These are phyloP conservation scores for Ascidia mentula DNA, from an alignment of 23 tunicate species.

Conservation along the genomic window DNA sequence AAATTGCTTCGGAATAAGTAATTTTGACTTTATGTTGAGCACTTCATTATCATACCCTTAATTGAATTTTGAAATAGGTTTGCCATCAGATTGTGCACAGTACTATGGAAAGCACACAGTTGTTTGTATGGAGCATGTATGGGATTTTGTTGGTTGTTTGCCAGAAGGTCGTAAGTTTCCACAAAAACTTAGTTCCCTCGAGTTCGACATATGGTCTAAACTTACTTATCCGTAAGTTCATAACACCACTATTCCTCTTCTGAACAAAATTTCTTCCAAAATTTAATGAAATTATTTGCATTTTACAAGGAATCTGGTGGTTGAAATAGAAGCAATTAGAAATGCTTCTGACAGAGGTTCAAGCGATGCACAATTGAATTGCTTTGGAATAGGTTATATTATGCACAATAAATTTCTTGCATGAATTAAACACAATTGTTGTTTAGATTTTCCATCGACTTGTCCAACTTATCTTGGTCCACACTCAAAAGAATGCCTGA, in stretches of 20 bases:
- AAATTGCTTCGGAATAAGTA: too few relatives aligned
- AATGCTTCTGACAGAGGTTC: conserved; percentile 15
- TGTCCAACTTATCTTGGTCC: conserved; percentile 26
- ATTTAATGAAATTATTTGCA: too few relatives aligned
- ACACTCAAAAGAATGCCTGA: conserved; percentile 16
- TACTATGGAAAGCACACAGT: background rate
- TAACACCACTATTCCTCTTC: too few relatives aligned
- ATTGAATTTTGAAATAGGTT: too few relatives aligned
- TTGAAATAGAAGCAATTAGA: background rate
- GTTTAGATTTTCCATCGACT: conserved; percentile 11
- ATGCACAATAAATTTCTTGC: too few relatives aligned
- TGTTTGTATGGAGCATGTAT: background rate
- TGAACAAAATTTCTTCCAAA: too few relatives aligned
- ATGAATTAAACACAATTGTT: too few relatives aligned
- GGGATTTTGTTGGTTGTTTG: background rate
- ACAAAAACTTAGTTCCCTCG: background rate
- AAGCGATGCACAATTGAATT: background rate
- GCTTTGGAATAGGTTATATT: conserved; percentile 33
- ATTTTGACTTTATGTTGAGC: too few relatives aligned
- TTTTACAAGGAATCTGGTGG: too few relatives aligned
- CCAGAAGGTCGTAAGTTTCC: background rate
- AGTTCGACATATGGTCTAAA: too few relatives aligned
- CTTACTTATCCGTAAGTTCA: too few relatives aligned
- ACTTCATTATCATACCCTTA: too few relatives aligned
- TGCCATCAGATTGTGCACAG: background rate